phyloP scores from a whole-genome alignment of 1,140 invertebrate genomes.

The Zaprionus capensis region DNA sequence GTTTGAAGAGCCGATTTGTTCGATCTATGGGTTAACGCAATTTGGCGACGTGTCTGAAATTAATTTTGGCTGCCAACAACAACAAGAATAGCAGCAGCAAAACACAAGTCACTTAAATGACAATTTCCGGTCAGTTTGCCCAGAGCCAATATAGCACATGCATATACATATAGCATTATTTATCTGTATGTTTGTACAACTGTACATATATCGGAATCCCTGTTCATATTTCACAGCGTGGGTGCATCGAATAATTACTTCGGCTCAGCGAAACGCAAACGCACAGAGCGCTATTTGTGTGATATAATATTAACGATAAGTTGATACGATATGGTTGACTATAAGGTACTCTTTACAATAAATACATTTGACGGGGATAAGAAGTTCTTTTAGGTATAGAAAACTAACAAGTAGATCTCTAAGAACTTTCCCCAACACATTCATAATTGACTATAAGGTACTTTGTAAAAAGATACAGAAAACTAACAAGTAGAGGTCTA shows the following conservation, averaged over 20 bases:
- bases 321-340: neutral
- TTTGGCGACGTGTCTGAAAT: conserved; percentile 73
- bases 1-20: conserved; percentile 14
- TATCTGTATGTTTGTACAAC: neutral
- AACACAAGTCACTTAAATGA: conserved; percentile 67
- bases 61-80: conserved; percentile 50
- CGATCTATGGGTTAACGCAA: conserved; percentile 42
- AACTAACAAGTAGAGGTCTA: no score
- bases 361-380: no score
- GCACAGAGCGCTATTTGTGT: conserved; percentile 2
- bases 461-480: no score
- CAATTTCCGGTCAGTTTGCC: conserved; percentile 78
- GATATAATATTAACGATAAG: conserved; percentile 9
- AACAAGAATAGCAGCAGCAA: neutral
- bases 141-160: conserved; percentile 61
- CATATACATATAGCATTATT: conserved; percentile 3
- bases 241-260: conserved; percentile 75
- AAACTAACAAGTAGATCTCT: no score
- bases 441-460: no score
- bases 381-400: no score
- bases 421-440: no score
- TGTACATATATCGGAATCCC: conserved; percentile 66
- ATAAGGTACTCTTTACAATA: conserved; percentile 47
- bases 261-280: conserved; percentile 36
- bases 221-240: conserved; percentile 76